phyloP scores from a whole-genome alignment of 2,888 invertebrate species.

The Clostera curtula region DNA sequence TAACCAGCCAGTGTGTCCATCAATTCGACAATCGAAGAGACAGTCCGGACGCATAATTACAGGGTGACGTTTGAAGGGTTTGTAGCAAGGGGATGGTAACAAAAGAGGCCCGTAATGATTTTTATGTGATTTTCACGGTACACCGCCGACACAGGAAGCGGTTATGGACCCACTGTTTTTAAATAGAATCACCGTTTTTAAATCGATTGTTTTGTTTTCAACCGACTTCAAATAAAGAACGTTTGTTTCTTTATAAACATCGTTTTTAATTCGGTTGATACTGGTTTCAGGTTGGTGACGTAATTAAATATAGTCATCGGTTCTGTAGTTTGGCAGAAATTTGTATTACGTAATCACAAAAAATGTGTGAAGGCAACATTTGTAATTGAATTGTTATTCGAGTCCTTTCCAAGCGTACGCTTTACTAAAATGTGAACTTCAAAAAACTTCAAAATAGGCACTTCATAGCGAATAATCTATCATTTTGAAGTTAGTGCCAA shows the following conservation, averaged over 20 bases:
- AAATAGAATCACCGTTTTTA: conserved; percentile 8
- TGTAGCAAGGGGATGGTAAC: conserved; percentile 31
- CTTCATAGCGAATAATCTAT: no score
- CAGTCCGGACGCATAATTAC: conserved; percentile 35
- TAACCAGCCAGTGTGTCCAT: neutral
- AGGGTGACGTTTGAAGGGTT: conserved; percentile 34
- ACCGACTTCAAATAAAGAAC: neutral
- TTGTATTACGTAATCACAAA: no score
- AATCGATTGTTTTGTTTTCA: conserved; percentile 2
- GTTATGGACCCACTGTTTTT: conserved; percentile 15
- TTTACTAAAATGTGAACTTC: no score
- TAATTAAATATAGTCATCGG: no score
- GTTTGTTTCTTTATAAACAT: neutral
- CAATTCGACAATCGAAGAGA: conserved; percentile 1
- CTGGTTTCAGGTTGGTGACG: no score
- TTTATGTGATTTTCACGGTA: conserved; percentile 60
- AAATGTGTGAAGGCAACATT: no score
- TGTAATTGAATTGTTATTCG: no score
- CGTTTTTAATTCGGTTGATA: no score
- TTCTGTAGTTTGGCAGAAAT: no score
- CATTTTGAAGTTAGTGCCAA: no score
- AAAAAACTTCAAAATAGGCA: no score
- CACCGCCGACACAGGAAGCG: conserved; percentile 27
- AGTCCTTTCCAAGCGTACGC: no score
- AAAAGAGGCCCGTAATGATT: conserved; percentile 51